These are phyloP conservation scores for Mionectes olivaceus DNA, from an alignment of 2,797 vertebrate species.

Conservation along the genomic window DNA sequence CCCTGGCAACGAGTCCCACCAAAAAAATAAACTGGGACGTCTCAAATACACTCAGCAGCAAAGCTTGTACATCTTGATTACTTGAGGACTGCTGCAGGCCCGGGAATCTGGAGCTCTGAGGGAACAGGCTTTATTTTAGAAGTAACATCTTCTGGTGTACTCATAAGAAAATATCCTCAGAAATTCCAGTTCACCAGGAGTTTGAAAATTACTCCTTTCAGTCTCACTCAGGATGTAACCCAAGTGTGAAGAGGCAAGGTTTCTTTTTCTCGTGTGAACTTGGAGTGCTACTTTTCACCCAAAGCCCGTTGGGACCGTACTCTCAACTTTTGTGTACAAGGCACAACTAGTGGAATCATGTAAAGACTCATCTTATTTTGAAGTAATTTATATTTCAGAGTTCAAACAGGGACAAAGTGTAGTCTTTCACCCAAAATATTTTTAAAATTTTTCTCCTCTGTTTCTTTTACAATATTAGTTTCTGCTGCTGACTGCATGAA, in stretches of 20 bases:
- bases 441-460: background rate
- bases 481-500: background rate
- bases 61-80: background rate
- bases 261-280: background rate
- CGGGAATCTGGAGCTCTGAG: background rate
- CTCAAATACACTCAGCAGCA: background rate
- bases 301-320: background rate
- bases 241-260: background rate
- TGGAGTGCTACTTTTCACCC: slow-evolving; percentile 4
- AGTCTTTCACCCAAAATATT: background rate
- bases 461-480: background rate
- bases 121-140: slow-evolving; percentile 18
- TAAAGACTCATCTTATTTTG: background rate
- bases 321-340: background rate
- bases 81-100: background rate
- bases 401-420: background rate
- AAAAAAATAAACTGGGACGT: background rate
- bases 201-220: background rate
- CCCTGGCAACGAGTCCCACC: background rate
- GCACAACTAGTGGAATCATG: background rate
- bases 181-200: background rate
- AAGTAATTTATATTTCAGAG: background rate
- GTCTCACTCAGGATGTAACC: background rate
- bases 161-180: background rate
- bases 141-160: background rate